Base-by-base conservation (phyloP, 2,797 vertebrate species). In the Meriones psammophilus region DNA sequence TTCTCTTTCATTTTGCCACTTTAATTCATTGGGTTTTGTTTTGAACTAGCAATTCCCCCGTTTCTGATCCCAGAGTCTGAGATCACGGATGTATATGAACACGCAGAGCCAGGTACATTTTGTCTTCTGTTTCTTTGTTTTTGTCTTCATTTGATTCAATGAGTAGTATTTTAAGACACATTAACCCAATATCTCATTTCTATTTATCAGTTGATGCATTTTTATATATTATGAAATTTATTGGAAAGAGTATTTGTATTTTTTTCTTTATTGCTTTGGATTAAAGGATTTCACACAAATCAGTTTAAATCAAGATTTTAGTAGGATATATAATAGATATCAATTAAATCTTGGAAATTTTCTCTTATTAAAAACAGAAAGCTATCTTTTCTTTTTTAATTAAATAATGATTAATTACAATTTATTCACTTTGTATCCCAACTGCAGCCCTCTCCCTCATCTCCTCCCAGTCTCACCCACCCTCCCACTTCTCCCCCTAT, bases 241-340 rank as follows among this genome's bases (percentile, higher is more conserved):
- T 74, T 74, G 39, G 26, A 74, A 42, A 42, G 24, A 74, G 39
- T 42, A 42, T 74, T 42, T 42, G 4, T 74, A 74, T 33, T 42
- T 22, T 8, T 8, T 85, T 42, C 2, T 24, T 39, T 79, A 33
- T n/a, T 78, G 17, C 10, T 42, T 22, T 91, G 17, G 18, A 26
- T 80, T 97, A 95, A 91, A 42, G 89, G 22, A 94, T 88, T 96
- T 89, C 36, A 94, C 2, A 87, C 33, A 90, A 2, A 28, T 93
- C 86, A 93, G 15, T 91, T 58, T 6, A 95, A 28, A 96, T 92
- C 91, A 94, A 89, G 30, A 80, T 91, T 94, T 60, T 87, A 79
- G 39, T 42, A 76, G 28, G 79, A 77, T 26, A 95, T 78, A 90
- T 88, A 95, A 62, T 39, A 84, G 28, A 83, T 69, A 84, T 85